Evolutionary conservation across 2,113 vertebrate genomes (phyloP), one percentile per base, ranked within the genome.

Genomic region (Sphaerodactylus townsendi): DNA sequence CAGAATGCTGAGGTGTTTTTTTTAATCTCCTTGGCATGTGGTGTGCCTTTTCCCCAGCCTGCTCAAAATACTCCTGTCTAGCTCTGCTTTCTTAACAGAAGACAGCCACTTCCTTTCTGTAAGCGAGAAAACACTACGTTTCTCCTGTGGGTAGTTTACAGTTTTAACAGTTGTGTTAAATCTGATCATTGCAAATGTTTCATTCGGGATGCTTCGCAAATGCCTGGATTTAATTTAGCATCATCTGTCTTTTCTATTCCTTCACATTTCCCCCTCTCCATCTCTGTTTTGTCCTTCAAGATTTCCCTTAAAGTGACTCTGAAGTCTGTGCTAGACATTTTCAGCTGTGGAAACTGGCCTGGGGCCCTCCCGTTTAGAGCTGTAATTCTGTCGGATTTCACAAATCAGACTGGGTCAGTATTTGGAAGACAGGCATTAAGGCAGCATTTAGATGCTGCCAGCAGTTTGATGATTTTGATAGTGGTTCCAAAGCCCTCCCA

Each of bases 261-360:
- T 76, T 11, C 73, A 37, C 35, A 23, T 87, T 87, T 75, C 80
- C 44, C 89, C 76, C 79, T 64, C 65, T 85, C 7, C 80, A 78
- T 74, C 80, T 62, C 85, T 74, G 28, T 46, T 35, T 79, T 72
- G 53, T 19, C 9, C 21, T 86, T 86, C 82, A 87, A 90, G 86
- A 33, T 10, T 39, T 93, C 77, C 39, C 53, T 83, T 39, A 68
- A 88, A 85, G 86, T 84, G 19, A 87, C 81, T 85, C 85, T 75
- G 82, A 79, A 85, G 77, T 33, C 73, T 74, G 23, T 1, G 0
- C 48, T 79, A 80, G 37, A 17, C 70, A 91, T n/a, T 0, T 65
- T 68, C 77, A 84, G 44, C 73, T 86, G 74, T 48, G 84, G 68
- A 90, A 84, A 69, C 3, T 82, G 74, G 56, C 88, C 87, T 82